phyloP scores from a whole-genome alignment of 1,140 invertebrate genomes.

The Drosophila nebulosa region DNA sequence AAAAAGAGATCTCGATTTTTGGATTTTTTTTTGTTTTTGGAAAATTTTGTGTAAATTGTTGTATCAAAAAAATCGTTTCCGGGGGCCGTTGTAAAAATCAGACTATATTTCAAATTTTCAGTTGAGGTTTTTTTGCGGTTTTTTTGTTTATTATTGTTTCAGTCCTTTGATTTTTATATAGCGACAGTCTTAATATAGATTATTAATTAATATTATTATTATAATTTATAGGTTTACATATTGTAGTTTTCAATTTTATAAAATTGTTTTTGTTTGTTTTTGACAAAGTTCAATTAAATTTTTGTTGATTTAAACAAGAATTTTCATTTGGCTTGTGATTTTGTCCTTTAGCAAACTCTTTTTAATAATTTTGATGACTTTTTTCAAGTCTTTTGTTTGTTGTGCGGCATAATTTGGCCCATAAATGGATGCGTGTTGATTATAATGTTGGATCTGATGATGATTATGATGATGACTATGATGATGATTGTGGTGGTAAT shows the following conservation, averaged over 20 bases:
- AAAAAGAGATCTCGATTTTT: conserved; percentile 38
- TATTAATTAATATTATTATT: not conserved
- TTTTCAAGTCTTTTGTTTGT: conserved; percentile 62
- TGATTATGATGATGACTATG: conserved; percentile 27
- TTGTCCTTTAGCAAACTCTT: conserved; percentile 69
- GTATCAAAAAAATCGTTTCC: not conserved
- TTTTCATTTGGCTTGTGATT: conserved; percentile 63
- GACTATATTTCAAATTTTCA: conserved; percentile 38
- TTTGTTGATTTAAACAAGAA: conserved; percentile 48
- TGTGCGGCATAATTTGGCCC: conserved; percentile 32
- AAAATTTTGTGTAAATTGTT: conserved; percentile 5
- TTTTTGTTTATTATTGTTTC: conserved; percentile 7
- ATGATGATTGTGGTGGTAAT: conserved; percentile 25
- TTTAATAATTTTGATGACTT: conserved; percentile 70
- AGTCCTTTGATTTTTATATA: conserved; percentile 44
- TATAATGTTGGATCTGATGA: conserved; percentile 18
- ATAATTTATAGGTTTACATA: conserved; percentile 4
- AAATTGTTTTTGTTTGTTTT: not conserved
- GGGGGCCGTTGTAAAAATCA: conserved; percentile 31
- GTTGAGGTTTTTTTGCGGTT: conserved; percentile 1
- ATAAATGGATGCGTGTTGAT: conserved; percentile 29
- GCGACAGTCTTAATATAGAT: conserved; percentile 39
- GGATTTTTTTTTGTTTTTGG: not conserved
- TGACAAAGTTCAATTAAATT: not conserved
- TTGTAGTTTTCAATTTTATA: not conserved